Base-by-base conservation (phyloP, 2,888 invertebrate genomes). In the Homarus gammarus region DNA sequence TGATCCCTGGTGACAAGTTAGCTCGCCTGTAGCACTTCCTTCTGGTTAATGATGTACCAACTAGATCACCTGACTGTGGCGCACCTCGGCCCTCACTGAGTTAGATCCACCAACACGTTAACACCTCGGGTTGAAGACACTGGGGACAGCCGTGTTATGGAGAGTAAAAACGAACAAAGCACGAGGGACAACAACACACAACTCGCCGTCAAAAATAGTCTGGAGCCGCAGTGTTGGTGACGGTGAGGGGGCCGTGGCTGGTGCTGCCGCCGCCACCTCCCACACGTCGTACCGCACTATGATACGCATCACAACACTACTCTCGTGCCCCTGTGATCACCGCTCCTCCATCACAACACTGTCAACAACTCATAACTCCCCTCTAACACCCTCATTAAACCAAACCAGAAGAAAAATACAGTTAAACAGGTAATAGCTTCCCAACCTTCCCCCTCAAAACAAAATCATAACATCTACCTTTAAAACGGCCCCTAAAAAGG, bases 281-380 rank as follows among this genome's bases (percentile, higher is more conserved):
- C 70, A 68, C 70, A 82, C 70, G 70, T 82, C 82, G 82, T 82
- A 82, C 82, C 44, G 82, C 82, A 15, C 44, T 75, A 12, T 15
- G 27, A 8, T 64, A 64, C 64, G 64, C 64, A n/a, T 64, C 64
- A 27, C 27, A 64, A 18, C 56, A 56, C n/a, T n/a, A n/a, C n/a
- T n/a, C n/a, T n/a, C n/a, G n/a, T n/a, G n/a, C n/a, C n/a, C n/a
- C n/a, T n/a, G n/a, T n/a, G n/a, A n/a, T n/a, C n/a, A n/a, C n/a
- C n/a, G n/a, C n/a, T n/a, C n/a, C n/a, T n/a, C n/a, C n/a, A n/a
- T n/a, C n/a, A n/a, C n/a, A n/a, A n/a, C n/a, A n/a, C n/a, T n/a
- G n/a, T n/a, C n/a, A n/a, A n/a, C n/a, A n/a, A n/a, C n/a, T n/a
- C n/a, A n/a, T n/a, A n/a, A n/a, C n/a, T n/a, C n/a, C n/a, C n/a